phyloP scores from a whole-genome alignment of 2,797 vertebrate genomes.

The Chelidonichthys spinosus region DNA sequence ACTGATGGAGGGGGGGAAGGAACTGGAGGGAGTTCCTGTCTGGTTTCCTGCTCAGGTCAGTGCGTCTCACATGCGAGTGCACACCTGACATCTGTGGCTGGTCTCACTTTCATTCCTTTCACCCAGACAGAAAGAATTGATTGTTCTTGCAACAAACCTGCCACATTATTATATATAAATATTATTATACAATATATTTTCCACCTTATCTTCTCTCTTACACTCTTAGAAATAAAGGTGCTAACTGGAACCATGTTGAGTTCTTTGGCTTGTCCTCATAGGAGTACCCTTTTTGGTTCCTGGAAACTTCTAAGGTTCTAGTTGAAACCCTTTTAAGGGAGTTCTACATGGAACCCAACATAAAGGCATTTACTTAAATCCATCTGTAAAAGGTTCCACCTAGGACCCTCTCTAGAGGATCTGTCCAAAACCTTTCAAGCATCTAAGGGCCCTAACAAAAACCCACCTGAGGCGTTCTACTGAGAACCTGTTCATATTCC shows the following conservation, averaged over 20 bases:
- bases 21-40: constrained; percentile 41
- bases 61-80: constrained; percentile 57
- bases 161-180: too few species aligned
- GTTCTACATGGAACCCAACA: neutral
- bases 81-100: constrained; percentile 52
- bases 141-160: neutral
- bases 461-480: neutral
- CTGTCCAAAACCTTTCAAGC: neutral
- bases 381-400: neutral
- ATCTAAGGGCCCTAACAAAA: neutral
- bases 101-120: constrained; percentile 12
- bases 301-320: neutral
- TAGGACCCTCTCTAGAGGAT: too few species aligned
- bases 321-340: too few species aligned
- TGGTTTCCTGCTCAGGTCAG: constrained; percentile 62
- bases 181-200: neutral
- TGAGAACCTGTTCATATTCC: too few species aligned
- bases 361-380: neutral
- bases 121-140: neutral
- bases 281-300: neutral
- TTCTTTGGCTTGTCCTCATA: neutral
- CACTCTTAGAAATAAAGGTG: neutral
- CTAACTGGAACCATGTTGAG: neutral
- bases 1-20: constrained; percentile 3
- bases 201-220: neutral